Conservation (phyloP, 1,140 invertebrate genomes). For the Ptiloglossa arizonensis region DNA sequence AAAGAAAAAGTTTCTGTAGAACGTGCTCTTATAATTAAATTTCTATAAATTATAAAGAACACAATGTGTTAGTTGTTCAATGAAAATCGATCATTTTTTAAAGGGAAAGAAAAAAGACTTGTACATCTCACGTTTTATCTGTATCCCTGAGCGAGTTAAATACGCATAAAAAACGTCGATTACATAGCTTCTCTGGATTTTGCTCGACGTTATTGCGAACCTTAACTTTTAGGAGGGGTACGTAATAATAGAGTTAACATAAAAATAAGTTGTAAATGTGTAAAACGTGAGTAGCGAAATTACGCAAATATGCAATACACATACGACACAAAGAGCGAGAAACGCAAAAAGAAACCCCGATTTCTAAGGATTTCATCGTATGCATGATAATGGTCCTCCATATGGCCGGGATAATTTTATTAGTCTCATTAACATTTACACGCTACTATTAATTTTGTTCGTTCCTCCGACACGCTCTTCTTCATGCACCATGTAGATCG, state of each 20-base stretch:
- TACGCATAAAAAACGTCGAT: background rate
- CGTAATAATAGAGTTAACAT: conserved; percentile 34
- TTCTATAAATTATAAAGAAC: conserved; percentile 54
- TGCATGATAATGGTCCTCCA: background rate
- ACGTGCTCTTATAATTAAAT: conserved; percentile 63
- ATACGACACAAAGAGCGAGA: conserved; percentile 9
- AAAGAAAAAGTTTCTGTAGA: conserved; percentile 45
- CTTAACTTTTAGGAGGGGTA: conserved; percentile 27
- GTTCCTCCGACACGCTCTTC: background rate
- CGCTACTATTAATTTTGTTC: conserved; percentile 30
- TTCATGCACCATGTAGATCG: conserved; percentile 14
- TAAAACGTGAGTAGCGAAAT: conserved; percentile 38
- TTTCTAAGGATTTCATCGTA: conserved; percentile 39
- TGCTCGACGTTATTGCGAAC: conserved; percentile 28
- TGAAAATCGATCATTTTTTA: conserved; percentile 21
- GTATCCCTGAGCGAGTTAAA: background rate
- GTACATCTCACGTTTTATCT: conserved; percentile 1
- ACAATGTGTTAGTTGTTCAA: conserved; percentile 6
- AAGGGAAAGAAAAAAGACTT: background rate
- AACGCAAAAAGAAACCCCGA: conserved; percentile 42
- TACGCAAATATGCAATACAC: conserved; percentile 20
- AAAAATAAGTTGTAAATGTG: conserved; percentile 41
- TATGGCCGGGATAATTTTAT: conserved; percentile 10
- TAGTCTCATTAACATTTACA: conserved; percentile 33
- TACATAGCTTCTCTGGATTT: conserved; percentile 51